Evolutionary conservation across 2,888 invertebrate species (phyloP), one percentile per base, ranked within the genome.

Genomic region (Drosophila tanythrix): DNA sequence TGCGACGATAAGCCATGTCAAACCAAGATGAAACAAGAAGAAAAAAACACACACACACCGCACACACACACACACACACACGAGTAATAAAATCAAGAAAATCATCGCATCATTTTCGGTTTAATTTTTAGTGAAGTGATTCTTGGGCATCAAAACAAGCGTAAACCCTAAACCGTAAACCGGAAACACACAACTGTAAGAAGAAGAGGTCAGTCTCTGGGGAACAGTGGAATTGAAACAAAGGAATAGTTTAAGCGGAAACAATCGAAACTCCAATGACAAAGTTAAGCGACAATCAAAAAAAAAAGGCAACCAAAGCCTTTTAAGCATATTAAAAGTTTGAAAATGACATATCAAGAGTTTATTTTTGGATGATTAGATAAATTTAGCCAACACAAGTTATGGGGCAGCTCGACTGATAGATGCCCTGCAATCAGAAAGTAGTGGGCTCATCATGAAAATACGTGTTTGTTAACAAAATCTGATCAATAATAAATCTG

Each of bases 1-100:
- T 48, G 50, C 31, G 50, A 35, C 63, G 77, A 76, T 76, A 72
- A 77, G 67, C 59, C 60, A 7, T 61, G 61, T 61, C 67, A 63
- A 60, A 50, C 52, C 58, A 63, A 35, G 35, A 13, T 35, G 21
- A 21, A 31, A 27, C 10, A 27, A 8, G 1, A 21, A 52, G 46
- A 46, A n/a, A 40, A 46, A 15, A 25, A 46, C 13, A 46, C 13
- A 21, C 13, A 43, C 6, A 13, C 1, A 46, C 7, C 11, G 11
- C n/a, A 11, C 43, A 43, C 0, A 40, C 2, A 43, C 6, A 21
- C 6, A 13, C 21, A 7, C 21, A 36, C 4, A 46, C 46, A 15
- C 1, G 1, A 46, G 46, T 8, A 52, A 59, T 58, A 50, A 29
- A 38, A 63, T 29, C 51, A 50, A 36, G 60, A 55, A 38, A 18